Evolutionary conservation across 2,113 vertebrate species (phyloP), one percentile per base, ranked within the genome.

Genomic region (Eclectus roratus): DNA sequence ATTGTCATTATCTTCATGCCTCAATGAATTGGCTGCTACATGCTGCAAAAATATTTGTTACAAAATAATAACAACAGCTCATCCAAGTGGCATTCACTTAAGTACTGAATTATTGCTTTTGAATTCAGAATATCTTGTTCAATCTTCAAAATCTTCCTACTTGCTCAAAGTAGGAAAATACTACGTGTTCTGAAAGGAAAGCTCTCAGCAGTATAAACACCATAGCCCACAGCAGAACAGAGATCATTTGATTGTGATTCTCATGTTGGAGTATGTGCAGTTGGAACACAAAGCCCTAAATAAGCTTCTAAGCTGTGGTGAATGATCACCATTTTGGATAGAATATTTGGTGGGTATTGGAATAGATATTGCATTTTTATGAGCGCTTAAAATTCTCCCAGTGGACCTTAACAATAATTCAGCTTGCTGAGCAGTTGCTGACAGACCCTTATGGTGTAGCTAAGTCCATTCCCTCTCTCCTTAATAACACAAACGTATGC

Each of bases 81-180:
- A 41, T 83, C 28, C 56, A 46, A 93, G 49, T 39, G 35, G 66
- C 49, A 88, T 94, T 91, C 47, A 35, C 14, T 86, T 90, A 80
- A 95, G 55, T 52, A 37, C 31, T 39, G 56, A 69, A 33, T 91
- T 92, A 93, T 65, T 88, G 61, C 88, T 84, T 94, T 94, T 84
- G 47, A 79, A 71, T 86, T 90, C 37, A 61, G 64, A 83, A 88
- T 72, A 79, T 80, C 43, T 88, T 37, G 14, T 18, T 64, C 52
- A 93, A 72, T 61, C n/a, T 76, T 81, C 35, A 52, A 13, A 55
- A 55, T 55, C 31, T 55, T 55, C 31, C 53, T 33, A 5, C 12
- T 55, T 55, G 18, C 33, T 55, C 53, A 13, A 33, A 55, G 53
- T 55, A 55, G 44, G 72, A 89, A 96, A 88, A 85, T 27, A 41